A percentile compares a stretch with the other conserved stretches of the same genome.
phyloP scores from a whole-genome alignment of 2,888 invertebrate species.

The Habrosyne pyritoides region DNA sequence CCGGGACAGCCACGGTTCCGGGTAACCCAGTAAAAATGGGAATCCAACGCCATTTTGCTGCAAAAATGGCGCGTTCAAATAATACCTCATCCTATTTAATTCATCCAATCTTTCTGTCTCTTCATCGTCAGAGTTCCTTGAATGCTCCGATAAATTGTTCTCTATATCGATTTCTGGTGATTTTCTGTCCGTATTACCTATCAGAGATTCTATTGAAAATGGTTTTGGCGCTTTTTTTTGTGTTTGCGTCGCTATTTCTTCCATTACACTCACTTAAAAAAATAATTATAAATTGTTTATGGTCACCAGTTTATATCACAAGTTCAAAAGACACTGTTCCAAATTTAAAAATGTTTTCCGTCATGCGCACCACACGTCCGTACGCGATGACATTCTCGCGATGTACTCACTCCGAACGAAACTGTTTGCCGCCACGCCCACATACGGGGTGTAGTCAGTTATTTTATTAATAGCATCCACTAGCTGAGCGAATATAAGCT shows the following conservation, averaged over 20 bases:
- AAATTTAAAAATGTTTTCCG: conserved; percentile 12
- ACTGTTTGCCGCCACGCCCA: conserved; percentile 63
- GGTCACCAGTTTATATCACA: conserved; percentile 7
- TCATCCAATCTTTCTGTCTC: conserved; percentile 62
- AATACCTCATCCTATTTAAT: conserved; percentile 74
- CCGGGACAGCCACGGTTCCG: conserved; percentile 75
- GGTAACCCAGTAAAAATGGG: conserved; percentile 74
- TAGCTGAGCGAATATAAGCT: conserved; percentile 70
- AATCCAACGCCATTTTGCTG: conserved; percentile 73
- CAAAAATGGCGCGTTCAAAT: conserved; percentile 71
- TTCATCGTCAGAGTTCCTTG: conserved; percentile 74
- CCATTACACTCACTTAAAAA: conserved; percentile 39
- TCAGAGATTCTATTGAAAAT: conserved; percentile 85
- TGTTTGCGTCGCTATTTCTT: conserved; percentile 65
- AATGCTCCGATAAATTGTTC: conserved; percentile 67
- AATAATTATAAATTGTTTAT: background rate
- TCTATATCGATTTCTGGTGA: conserved; percentile 78
- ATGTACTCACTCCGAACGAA: conserved; percentile 51
- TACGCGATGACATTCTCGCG: conserved; percentile 51
- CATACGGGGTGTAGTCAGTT: conserved; percentile 75
- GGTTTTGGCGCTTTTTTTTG: conserved; percentile 81
- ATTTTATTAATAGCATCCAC: conserved; percentile 18
- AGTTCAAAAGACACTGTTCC: conserved; percentile 13
- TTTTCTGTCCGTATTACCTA: conserved; percentile 70
- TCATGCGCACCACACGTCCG: conserved; percentile 49